phyloP scores from a whole-genome alignment of 64 coral and sea anemone genomes.

The Montipora efflorescens region DNA sequence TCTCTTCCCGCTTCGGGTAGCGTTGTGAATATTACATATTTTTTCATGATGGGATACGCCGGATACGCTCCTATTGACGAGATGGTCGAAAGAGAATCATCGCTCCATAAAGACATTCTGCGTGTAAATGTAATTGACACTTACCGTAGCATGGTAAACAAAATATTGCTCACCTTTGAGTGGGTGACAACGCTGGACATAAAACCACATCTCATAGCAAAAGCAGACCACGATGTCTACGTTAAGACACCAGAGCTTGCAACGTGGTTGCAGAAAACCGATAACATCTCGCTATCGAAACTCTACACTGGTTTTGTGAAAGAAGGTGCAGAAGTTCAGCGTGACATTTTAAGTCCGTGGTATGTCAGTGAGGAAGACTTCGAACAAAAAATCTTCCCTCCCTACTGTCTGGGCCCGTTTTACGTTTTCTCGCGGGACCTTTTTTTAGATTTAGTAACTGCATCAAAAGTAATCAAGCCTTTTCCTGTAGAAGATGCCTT shows the following conservation, averaged over 20 bases:
- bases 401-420: constrained; percentile 40
- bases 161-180: constrained; percentile 34
- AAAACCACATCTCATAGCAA: constrained; percentile 13
- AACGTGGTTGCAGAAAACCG: neutral
- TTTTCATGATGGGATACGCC: constrained; percentile 42
- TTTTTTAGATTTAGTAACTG: constrained; percentile 11
- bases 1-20: neutral
- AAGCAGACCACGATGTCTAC: constrained; percentile 56
- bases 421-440: constrained; percentile 45
- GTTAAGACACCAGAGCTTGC: constrained; percentile 38
- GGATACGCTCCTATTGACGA: constrained; percentile 16
- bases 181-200: constrained; percentile 5
- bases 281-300: neutral
- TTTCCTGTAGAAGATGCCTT: constrained; percentile 53
- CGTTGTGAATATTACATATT: neutral
- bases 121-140: constrained; percentile 30
- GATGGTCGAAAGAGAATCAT: constrained; percentile 5
- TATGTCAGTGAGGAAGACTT: constrained; percentile 34
- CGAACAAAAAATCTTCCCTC: neutral
- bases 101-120: constrained; percentile 17
- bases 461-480: neutral
- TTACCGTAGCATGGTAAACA: constrained; percentile 25
- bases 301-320: constrained; percentile 45
- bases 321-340: neutral
- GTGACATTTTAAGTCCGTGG: neutral